Conservation (phyloP, 1,140 invertebrate genomes). For the Cyclargus thomasi region DNA sequence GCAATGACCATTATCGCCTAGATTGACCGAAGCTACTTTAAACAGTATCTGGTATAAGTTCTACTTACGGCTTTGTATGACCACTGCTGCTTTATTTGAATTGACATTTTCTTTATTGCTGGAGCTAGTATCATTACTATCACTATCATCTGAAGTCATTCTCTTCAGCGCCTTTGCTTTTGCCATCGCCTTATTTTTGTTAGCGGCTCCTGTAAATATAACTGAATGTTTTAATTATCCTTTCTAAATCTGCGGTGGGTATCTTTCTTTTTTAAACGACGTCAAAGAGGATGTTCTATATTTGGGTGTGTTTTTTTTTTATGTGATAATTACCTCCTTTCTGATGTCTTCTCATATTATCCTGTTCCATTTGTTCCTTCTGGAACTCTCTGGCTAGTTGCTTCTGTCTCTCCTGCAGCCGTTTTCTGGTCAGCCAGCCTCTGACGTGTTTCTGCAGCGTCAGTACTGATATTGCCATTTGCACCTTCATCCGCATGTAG, state of each 20-base stretch:
- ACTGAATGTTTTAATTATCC: background rate
- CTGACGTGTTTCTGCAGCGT: slow-evolving; percentile 81
- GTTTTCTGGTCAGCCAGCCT: slow-evolving; percentile 78
- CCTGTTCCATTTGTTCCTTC: slow-evolving; percentile 51
- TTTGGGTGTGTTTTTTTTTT: too few relatives aligned
- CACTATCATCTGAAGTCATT: slow-evolving; percentile 58
- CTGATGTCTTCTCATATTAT: slow-evolving; percentile 57
- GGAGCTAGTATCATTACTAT: slow-evolving; percentile 52
- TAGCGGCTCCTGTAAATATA: slow-evolving; percentile 44
- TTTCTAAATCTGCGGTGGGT: too few relatives aligned
- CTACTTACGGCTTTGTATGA: slow-evolving; percentile 82
- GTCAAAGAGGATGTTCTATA: too few relatives aligned
- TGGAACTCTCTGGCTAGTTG: slow-evolving; percentile 64
- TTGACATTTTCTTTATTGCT: slow-evolving; percentile 73
- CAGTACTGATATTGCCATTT: slow-evolving; percentile 79
- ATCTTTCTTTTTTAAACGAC: too few relatives aligned
- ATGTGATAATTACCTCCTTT: slow-evolving; percentile 32
- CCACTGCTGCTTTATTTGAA: slow-evolving; percentile 77
- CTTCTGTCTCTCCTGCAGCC: slow-evolving; percentile 61
- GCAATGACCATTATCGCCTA: too few relatives aligned
- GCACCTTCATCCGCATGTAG: slow-evolving; percentile 77
- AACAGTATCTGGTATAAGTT: background rate
- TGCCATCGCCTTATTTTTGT: slow-evolving; percentile 62
- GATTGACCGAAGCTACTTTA: too few relatives aligned
- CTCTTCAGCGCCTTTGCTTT: slow-evolving; percentile 61